Conservation (phyloP, 2,797 vertebrate genomes). For the Amblyopsis hoosieri region DNA sequence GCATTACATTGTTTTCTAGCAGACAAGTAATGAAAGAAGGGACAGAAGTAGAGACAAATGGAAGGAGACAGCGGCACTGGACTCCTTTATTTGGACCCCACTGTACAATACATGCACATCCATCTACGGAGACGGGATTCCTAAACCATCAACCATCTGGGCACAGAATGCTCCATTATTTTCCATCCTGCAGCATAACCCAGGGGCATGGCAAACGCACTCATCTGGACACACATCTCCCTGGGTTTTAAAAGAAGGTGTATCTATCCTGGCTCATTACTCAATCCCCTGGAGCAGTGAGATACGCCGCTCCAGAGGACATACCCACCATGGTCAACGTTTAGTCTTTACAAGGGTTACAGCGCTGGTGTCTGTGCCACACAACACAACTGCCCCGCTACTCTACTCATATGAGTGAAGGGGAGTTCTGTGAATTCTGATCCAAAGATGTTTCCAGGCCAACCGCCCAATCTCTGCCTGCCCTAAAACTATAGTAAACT, state of each 20-base stretch:
- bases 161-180: neutral
- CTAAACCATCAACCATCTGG: neutral
- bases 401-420: slow-evolving; percentile 38
- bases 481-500: no score
- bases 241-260: no score
- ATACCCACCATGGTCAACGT: slow-evolving; percentile 10
- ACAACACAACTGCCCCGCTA: slow-evolving; percentile 40
- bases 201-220: neutral
- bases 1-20: no score
- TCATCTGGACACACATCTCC: neutral
- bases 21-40: no score
- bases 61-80: no score
- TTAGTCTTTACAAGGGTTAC: slow-evolving; percentile 27
- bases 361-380: slow-evolving; percentile 57
- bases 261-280: slow-evolving; percentile 18
- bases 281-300: slow-evolving; percentile 10
- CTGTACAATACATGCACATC: neutral
- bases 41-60: no score
- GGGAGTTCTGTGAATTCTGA: slow-evolving; percentile 81
- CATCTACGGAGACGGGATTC: neutral
- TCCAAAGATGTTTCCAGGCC: slow-evolving; percentile 73
- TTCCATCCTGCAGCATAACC: neutral
- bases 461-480: slow-evolving; percentile 29
- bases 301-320: neutral
- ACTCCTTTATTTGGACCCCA: no score